These are phyloP conservation scores for Clistopyga incitator DNA, from an alignment of 2,888 invertebrate species.

Conservation along the genomic window DNA sequence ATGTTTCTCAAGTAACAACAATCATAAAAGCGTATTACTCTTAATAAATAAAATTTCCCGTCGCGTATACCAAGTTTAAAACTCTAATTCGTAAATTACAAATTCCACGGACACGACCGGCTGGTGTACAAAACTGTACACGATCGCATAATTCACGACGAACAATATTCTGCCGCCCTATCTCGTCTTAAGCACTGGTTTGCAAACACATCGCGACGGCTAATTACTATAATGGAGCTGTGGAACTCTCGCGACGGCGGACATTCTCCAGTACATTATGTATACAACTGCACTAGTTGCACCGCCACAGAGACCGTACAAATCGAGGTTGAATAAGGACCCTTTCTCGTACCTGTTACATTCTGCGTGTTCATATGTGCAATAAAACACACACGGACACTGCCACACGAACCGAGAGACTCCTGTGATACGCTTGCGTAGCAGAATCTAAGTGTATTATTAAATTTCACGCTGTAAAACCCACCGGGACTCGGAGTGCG, in stretches of 20 bases:
- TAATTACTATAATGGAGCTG: conserved; percentile 76
- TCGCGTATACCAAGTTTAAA: background rate
- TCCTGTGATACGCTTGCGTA: conserved; percentile 3
- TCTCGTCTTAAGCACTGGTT: conserved; percentile 77
- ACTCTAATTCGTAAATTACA: background rate
- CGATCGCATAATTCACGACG: conserved; percentile 74
- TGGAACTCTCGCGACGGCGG: conserved; percentile 62
- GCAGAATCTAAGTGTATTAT: conserved; percentile 28
- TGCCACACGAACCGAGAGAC: background rate
- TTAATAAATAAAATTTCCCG: no score
- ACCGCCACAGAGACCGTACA: background rate
- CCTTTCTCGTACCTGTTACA: background rate
- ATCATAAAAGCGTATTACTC: no score
- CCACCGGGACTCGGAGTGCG: conserved; percentile 14
- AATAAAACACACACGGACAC: background rate
- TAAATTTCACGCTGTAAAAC: conserved; percentile 53
- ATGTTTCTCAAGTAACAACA: no score
- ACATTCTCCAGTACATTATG: conserved; percentile 72
- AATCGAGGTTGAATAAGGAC: conserved; percentile 22
- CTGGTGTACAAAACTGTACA: conserved; percentile 10
- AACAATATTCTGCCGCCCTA: conserved; percentile 68
- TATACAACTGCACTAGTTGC: conserved; percentile 29
- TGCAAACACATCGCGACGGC: conserved; percentile 73
- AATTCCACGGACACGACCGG: background rate
- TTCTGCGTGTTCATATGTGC: conserved; percentile 1